Base-by-base conservation (phyloP, 2,888 invertebrate genomes). In the Agelastica alni region DNA sequence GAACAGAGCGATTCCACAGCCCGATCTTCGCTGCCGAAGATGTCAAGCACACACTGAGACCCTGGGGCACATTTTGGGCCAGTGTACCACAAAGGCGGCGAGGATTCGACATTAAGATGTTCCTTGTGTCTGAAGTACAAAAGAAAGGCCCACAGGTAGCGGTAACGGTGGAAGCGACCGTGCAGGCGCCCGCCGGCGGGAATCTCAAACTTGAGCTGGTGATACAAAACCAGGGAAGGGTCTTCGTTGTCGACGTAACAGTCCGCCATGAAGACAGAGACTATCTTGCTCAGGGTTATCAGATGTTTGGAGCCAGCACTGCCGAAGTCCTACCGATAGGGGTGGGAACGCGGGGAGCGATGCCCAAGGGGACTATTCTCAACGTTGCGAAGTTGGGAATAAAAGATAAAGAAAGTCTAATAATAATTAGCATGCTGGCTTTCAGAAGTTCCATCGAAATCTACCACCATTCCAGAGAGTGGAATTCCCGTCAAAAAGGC, bases 211-310 rank as follows among this genome's bases (percentile, higher is more conserved):
- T 54, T 6, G 59, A 53, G 51, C 63, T 71, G 54, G 63, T 70
- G 22, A 32, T 69, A 13, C 52, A 59, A 34, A 62, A 22, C 63
- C 60, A 54, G 58, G 62, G 49, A 45, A 34, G 61, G 61, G 60
- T 66, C 51, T 54, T 57, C 31, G 62, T 70, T 61, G 63, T 66
- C 60, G 70, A 73, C 44, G 66, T n/a, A n/a, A n/a, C n/a, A n/a
- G n/a, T 71, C 62, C 58, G 61, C 54, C 60, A 63, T 39, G 64
- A n/a, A 64, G 58, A 63, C 18, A 49, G 42, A 13, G 51, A 56
- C 4, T 32, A 32, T 13, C 32, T 32, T 7, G 32, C 7, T 13
- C 32, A 32, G 3, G 32, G 32, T 6, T 9, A n/a, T n/a, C 22
- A 22, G 7, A 22, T 4, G 22, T 22, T 22, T 22, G 22, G 22